Evolutionary conservation across 2,888 invertebrate genomes (phyloP).

Genomic region (Fragum fragum): DNA sequence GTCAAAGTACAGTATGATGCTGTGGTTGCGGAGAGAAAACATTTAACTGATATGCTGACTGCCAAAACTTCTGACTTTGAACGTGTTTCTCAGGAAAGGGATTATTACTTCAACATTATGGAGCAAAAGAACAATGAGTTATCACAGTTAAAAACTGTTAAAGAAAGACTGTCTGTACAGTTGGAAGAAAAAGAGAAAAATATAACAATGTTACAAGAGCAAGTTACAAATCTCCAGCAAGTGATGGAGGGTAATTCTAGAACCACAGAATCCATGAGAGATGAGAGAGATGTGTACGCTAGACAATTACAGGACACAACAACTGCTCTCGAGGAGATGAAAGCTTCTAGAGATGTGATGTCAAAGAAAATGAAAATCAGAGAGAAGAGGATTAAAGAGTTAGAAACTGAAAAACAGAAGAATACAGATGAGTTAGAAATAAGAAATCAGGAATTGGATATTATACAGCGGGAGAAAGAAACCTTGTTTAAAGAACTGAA

Average conservation of each 20-base stretch:
- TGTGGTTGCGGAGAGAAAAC: conserved; percentile 73
- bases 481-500: conserved; percentile 75
- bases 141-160: conserved; percentile 70
- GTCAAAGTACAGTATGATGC: conserved; percentile 74
- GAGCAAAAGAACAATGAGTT: conserved; percentile 82
- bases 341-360: conserved; percentile 72
- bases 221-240: conserved; percentile 76
- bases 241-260: conserved; percentile 77
- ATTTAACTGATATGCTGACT: conserved; percentile 73
- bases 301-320: conserved; percentile 75
- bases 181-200: conserved; percentile 84
- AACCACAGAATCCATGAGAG: conserved; percentile 73
- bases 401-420: conserved; percentile 76
- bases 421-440: conserved; percentile 66
- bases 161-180: conserved; percentile 79
- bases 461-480: conserved; percentile 78
- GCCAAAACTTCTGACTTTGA: conserved; percentile 77
- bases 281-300: conserved; percentile 78
- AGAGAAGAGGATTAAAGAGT: conserved; percentile 76
- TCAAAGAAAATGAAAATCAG: conserved; percentile 78
- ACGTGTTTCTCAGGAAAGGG: conserved; percentile 78
- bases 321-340: conserved; percentile 75
- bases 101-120: conserved; percentile 79
- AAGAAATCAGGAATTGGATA: conserved; percentile 71
- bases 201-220: conserved; percentile 78